A percentile compares a stretch with the other conserved stretches of the same genome.
Evolutionary conservation across 2,797 vertebrate species (phyloP).

Genomic region (Notamacropus eugenii): DNA sequence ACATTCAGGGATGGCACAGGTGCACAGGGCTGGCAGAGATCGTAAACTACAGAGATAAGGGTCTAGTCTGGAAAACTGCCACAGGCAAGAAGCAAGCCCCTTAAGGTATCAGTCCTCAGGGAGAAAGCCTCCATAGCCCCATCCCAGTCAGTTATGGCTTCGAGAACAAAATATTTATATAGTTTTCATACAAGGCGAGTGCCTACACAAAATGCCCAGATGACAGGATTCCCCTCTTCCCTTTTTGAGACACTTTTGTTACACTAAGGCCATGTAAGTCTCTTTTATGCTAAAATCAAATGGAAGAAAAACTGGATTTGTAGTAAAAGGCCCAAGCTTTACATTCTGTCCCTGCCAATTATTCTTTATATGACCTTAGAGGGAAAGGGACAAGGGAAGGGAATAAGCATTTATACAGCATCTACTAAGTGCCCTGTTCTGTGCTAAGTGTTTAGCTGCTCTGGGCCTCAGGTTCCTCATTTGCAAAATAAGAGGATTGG

Average conservation of each 20-base stretch:
- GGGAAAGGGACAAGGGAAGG: background rate
- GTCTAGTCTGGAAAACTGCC: background rate
- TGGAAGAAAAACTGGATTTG: background rate
- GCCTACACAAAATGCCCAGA: background rate
- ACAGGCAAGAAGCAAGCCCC: background rate
- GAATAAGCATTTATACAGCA: background rate
- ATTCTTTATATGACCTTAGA: background rate
- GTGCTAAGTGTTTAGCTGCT: background rate
- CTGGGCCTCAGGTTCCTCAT: background rate
- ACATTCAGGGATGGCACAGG: background rate
- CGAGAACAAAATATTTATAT: background rate
- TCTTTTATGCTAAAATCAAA: background rate
- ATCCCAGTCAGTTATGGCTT: background rate
- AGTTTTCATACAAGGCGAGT: background rate
- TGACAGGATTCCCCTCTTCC: background rate
- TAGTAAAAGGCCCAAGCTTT: background rate
- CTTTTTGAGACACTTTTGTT: background rate
- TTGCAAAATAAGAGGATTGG: background rate
- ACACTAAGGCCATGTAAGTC: background rate
- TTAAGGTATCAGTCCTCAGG: background rate
- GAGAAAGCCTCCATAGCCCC: background rate
- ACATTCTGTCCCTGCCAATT: background rate
- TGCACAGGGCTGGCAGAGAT: background rate
- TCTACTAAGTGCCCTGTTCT: background rate
- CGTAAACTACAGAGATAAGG: background rate